phyloP scores from a whole-genome alignment of 2,888 invertebrate genomes.

The Lasioglossum morio region DNA sequence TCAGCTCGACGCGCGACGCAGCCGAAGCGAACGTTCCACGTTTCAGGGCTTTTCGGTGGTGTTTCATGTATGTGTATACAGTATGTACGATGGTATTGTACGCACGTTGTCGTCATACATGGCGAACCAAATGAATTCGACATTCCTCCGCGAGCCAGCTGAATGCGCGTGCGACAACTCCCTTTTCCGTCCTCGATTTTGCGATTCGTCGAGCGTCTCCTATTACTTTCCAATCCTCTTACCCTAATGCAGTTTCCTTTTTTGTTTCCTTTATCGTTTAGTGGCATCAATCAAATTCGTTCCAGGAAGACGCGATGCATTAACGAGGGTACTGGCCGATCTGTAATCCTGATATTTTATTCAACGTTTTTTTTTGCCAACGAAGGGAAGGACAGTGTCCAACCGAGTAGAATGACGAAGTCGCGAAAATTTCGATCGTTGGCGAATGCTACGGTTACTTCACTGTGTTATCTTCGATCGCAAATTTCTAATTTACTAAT shows the following conservation, averaged over 20 bases:
- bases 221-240: constrained; percentile 11
- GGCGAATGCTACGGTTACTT: neutral
- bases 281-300: constrained; percentile 2
- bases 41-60: neutral
- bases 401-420: neutral
- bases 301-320: constrained; percentile 1
- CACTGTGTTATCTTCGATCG: too few relatives aligned
- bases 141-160: constrained; percentile 4
- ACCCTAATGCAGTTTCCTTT: neutral
- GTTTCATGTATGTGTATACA: neutral
- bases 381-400: neutral
- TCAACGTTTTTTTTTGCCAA: neutral
- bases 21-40: neutral
- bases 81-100: neutral
- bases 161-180: neutral
- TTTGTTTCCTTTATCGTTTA: constrained; percentile 5
- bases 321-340: neutral
- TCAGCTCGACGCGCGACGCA: neutral
- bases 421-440: neutral
- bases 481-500: too few relatives aligned
- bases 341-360: constrained; percentile 1
- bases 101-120: neutral
- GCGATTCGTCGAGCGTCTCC: neutral
- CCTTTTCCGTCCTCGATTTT: constrained; percentile 12
- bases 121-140: constrained; percentile 4